These are phyloP conservation scores for Heliconius melpomene DNA, from an alignment of 1,140 invertebrate genomes.

Conservation along the genomic window DNA sequence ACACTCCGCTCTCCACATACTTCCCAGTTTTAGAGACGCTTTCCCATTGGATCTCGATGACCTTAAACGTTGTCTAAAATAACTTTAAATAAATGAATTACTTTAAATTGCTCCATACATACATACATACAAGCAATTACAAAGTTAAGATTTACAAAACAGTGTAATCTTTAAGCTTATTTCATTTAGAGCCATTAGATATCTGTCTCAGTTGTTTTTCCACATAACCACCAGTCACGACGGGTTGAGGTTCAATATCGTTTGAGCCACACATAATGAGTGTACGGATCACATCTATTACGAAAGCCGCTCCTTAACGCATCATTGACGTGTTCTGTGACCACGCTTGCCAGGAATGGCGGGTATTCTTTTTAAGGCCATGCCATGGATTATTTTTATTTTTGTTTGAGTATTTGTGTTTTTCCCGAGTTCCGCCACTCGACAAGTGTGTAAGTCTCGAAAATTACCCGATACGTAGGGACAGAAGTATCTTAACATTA, in stretches of 20 bases:
- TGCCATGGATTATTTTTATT: too few relatives aligned
- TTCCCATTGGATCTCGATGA: too few relatives aligned
- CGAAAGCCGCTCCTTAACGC: conserved; percentile 59
- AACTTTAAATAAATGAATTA: background rate
- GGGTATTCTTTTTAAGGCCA: background rate
- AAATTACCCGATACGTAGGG: too few relatives aligned
- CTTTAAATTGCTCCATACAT: background rate
- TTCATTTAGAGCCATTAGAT: conserved; percentile 42
- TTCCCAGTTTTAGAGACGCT: too few relatives aligned
- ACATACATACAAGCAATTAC: background rate
- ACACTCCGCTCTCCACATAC: too few relatives aligned
- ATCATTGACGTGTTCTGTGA: conserved; percentile 51
- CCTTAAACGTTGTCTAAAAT: background rate
- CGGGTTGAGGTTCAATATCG: conserved; percentile 30
- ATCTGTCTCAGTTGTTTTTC: conserved; percentile 21
- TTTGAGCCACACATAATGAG: conserved; percentile 25
- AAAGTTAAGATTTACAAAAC: conserved; percentile 33
- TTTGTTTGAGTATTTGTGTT: too few relatives aligned
- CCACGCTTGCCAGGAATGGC: background rate
- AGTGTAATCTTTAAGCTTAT: conserved; percentile 42
- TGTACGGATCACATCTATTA: conserved; percentile 58
- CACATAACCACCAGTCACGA: background rate
- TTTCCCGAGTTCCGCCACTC: too few relatives aligned
- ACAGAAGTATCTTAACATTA: too few relatives aligned
- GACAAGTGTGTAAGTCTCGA: too few relatives aligned